Base-by-base conservation (phyloP, 2,888 invertebrate species). In the Tetragonisca angustula region DNA sequence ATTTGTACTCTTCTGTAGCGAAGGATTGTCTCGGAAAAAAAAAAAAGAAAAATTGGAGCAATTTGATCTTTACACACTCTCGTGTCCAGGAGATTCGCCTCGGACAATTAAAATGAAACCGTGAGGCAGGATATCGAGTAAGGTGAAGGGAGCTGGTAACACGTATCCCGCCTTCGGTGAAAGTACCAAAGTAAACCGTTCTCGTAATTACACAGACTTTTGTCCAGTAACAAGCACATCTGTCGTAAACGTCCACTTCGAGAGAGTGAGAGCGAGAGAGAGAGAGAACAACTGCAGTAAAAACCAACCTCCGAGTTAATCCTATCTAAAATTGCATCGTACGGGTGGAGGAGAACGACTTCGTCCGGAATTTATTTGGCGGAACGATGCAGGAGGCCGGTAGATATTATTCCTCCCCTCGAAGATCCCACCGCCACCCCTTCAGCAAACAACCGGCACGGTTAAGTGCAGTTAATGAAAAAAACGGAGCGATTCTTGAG, bases 381-480 rank as follows among this genome's bases (percentile, higher is more conserved):
- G 19, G 62, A 76, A 43, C 70, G n/a, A 27, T 62, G 24, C 36
- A 17, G n/a, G 24, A 9, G 50, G 9, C 15, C 36, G 52, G n/a
- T 19, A 2, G 43, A 43, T 43, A 36, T 52, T 64, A 27, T 36
- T n/a, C 4, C 5, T 4, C 13, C 36, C 15, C 54, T 65, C 24
- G 11, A 75, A 78, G 56, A 32, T 43, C 43, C 43, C n/a, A 62
- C 11, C 54, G 49, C 72, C 54, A 72, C 73, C 65, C 73, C 24
- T 59, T 78, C 65, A 13, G 76, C 76, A 71, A 80, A 71, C 36
- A 74, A 52, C 52, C 68, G 6, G 49, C n/a, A 24, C 27, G 54
- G 3, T 17, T 36, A 65, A 76, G 76, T 67, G 69, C 43, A 72
- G 74, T 76, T 83, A 72, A 83, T 83, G 74, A 78, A 73, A 76